Evolutionary conservation across 2,797 vertebrate species (phyloP).

Genomic region (Spinus pinus): DNA sequence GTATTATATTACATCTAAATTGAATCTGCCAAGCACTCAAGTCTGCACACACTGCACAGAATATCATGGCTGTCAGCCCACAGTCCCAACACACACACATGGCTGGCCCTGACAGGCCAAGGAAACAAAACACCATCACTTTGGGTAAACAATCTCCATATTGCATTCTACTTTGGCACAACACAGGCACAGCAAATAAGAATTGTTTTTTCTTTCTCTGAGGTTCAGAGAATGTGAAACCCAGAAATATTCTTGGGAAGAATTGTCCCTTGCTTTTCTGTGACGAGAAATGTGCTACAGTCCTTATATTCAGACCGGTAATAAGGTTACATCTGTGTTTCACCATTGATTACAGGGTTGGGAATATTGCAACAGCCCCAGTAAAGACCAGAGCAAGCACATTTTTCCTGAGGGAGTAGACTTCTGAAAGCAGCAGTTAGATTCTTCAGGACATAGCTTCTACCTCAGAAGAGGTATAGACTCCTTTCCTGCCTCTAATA

Average conservation of each 20-base stretch:
- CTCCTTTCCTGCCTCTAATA: neutral
- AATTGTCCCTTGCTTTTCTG: neutral
- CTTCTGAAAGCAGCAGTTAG: neutral
- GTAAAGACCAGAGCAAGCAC: neutral
- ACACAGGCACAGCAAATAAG: too few species aligned
- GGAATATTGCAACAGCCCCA: neutral
- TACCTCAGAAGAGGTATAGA: neutral
- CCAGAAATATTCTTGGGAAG: too few species aligned
- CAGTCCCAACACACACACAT: too few species aligned
- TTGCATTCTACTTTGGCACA: too few species aligned
- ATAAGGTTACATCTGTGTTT: neutral
- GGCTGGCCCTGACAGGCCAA: too few species aligned
- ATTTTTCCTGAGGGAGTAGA: slow-evolving; percentile 38
- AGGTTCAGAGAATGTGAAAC: too few species aligned
- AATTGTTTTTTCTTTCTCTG: neutral
- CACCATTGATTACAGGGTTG: neutral
- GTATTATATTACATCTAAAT: neutral
- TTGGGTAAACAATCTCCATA: too few species aligned
- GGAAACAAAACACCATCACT: too few species aligned
- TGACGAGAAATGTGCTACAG: neutral
- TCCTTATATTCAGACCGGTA: neutral
- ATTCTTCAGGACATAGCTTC: slow-evolving; percentile 12
- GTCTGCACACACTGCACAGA: neutral
- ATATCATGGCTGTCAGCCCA: neutral
- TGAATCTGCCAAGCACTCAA: neutral